Base-by-base conservation (phyloP, 2,113 vertebrate species). In the Patagioenas fasciata region DNA sequence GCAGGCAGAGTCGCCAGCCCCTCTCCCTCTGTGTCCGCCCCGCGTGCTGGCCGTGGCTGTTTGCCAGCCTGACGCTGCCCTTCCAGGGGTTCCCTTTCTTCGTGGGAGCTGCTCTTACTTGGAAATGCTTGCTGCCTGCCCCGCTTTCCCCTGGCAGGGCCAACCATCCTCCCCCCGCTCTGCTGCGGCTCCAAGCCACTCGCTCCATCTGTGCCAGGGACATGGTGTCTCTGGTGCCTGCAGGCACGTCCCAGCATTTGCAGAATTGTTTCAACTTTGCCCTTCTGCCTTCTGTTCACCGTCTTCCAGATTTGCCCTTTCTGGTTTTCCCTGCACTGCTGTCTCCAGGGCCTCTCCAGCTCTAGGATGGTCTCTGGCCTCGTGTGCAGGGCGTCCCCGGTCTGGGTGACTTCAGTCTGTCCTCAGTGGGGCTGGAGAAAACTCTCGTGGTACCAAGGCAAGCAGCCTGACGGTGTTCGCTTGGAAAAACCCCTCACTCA, bases 241-340 rank as follows among this genome's bases (percentile, higher is more conserved):
- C 94, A 74, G 96, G 60, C 88, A 47, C 5, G 2, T 80, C 86
- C 77, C 60, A 86, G 56, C 75, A 10, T 29, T 84, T 87, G 72
- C 42, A 24, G 53, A 78, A 48, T 13, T 74, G 17, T 51, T 93
- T 93, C 91, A 67, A 89, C 72, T 96, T 79, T 91, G 85, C 92
- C 83, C 83, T 96, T 93, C 70, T 91, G 72, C 92, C 88, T 93
- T 93, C 94, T 97, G 88, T 56, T 94, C 83, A 53, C 38, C 32
- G 26, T 21, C 85, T 88, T 74, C 85, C 51, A 65, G 15, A 50
- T 66, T 64, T 93, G 88, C 75, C 82, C 88, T 69, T 82, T 65
- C 64, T 50, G n/a, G 2, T 77, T 56, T 58, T 53, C 51, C 56
- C 67, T 47, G 26, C 2, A 0, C 56, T 29, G 19, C 31, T 42